phyloP scores from a whole-genome alignment of 2,888 invertebrate genomes.

The Epinotia demarniana region DNA sequence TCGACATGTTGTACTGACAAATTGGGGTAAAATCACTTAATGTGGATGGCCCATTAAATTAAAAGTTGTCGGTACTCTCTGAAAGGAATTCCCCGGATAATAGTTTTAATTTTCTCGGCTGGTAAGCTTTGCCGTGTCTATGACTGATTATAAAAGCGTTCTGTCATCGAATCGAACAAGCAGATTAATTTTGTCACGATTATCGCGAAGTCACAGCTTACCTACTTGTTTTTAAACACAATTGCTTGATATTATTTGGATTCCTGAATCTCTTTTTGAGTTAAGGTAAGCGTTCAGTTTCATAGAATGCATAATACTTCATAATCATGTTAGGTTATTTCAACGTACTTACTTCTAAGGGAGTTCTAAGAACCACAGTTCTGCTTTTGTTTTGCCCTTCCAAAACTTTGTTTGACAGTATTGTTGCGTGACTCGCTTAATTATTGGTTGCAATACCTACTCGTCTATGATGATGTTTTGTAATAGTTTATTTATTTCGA shows the following conservation, averaged over 20 bases:
- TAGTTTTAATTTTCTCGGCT: constrained; percentile 13
- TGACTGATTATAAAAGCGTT: constrained; percentile 10
- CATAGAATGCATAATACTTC: not conserved
- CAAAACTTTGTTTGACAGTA: too few species aligned
- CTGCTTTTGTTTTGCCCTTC: too few species aligned
- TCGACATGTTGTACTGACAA: too few species aligned
- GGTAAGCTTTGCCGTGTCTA: constrained; percentile 12
- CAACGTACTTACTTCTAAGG: not conserved
- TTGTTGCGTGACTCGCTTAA: too few species aligned
- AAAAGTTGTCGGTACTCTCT: not conserved
- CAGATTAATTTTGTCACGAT: not conserved
- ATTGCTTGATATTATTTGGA: not conserved
- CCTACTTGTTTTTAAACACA: not conserved
- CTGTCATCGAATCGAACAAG: not conserved
- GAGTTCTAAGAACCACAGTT: not conserved
- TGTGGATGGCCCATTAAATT: not conserved
- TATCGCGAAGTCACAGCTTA: not conserved
- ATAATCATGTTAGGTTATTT: too few species aligned
- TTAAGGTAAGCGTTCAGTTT: not conserved
- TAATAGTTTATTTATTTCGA: too few species aligned
- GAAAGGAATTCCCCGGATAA: constrained; percentile 12
- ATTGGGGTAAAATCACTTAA: too few species aligned
- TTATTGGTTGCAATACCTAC: too few species aligned
- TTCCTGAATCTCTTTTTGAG: not conserved
- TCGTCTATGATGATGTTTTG: too few species aligned